A percentile compares a stretch with the other conserved stretches of the same genome.
Evolutionary conservation across 2,888 invertebrate genomes (phyloP).

Genomic region (Adineta ricciae): DNA sequence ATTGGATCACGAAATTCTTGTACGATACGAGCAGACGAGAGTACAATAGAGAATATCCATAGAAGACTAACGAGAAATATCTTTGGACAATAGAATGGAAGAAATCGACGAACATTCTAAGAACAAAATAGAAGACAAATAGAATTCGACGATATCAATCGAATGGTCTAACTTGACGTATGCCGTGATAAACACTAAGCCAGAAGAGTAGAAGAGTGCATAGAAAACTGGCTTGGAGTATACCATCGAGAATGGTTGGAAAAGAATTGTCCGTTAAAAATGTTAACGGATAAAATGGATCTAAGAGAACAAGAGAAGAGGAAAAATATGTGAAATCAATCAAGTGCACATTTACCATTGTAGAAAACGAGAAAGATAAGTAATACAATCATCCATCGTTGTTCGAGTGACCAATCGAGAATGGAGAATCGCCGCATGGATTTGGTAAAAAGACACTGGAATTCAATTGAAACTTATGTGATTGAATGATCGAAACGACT

Average conservation of each 20-base stretch:
- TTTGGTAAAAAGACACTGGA: slow-evolving; percentile 82
- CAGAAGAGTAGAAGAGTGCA: slow-evolving; percentile 78
- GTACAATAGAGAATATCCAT: slow-evolving; percentile 72
- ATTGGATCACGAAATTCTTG: slow-evolving; percentile 80
- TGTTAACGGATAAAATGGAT: slow-evolving; percentile 81
- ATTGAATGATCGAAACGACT: slow-evolving; percentile 49
- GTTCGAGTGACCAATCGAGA: slow-evolving; percentile 91
- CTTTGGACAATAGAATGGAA: slow-evolving; percentile 82
- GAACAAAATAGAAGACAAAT: slow-evolving; percentile 36
- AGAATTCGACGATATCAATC: neutral
- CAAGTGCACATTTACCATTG: slow-evolving; percentile 62
- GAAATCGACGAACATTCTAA: slow-evolving; percentile 74
- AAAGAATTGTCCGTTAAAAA: slow-evolving; percentile 77
- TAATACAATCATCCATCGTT: slow-evolving; percentile 82
- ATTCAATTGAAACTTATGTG: too few species aligned
- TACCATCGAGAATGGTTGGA: slow-evolving; percentile 79
- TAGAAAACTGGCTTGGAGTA: slow-evolving; percentile 79
- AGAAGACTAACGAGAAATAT: slow-evolving; percentile 71
- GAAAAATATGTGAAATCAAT: too few species aligned
- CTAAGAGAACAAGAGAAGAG: slow-evolving; percentile 53
- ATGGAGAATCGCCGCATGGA: slow-evolving; percentile 73
- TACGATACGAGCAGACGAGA: slow-evolving; percentile 79
- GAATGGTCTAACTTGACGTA: slow-evolving; percentile 63
- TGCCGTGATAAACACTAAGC: slow-evolving; percentile 86
- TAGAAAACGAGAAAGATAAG: slow-evolving; percentile 76